Conservation (phyloP, 2,797 vertebrate species). For the Brachymystax lenok region DNA sequence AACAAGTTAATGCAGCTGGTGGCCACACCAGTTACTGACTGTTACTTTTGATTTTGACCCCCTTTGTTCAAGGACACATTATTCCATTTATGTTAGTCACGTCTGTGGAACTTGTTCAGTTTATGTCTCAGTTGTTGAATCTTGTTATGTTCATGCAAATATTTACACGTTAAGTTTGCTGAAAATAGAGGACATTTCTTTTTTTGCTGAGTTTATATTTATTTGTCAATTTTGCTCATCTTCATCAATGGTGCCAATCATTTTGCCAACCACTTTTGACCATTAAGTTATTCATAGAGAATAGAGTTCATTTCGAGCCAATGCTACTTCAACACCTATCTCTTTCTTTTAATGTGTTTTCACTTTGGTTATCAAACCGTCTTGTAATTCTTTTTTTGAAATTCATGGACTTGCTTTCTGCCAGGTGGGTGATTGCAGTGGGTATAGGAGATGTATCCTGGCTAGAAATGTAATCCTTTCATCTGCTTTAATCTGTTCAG, state of each 20-base stretch:
- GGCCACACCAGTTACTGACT: no score
- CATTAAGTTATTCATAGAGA: not conserved
- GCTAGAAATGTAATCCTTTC: constrained; percentile 58
- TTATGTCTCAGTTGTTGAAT: no score
- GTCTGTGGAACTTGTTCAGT: no score
- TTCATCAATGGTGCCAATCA: not conserved
- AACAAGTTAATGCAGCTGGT: no score
- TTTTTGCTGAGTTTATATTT: not conserved
- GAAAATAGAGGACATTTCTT: no score
- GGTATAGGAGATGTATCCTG: constrained; percentile 34
- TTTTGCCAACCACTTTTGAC: not conserved
- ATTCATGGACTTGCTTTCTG: constrained; percentile 40
- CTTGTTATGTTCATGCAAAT: no score
- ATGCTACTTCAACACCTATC: constrained; percentile 41
- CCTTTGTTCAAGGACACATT: no score
- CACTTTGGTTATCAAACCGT: constrained; percentile 51
- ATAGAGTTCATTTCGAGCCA: not conserved
- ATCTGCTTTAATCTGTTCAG: constrained; percentile 58
- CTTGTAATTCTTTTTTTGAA: constrained; percentile 45
- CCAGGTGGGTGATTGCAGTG: constrained; percentile 53
- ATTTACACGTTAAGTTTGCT: no score
- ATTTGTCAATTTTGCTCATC: not conserved
- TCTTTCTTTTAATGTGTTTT: constrained; percentile 35
- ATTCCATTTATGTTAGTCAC: no score
- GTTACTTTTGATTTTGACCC: no score